These are phyloP conservation scores for Meloidogyne exigua DNA, from an alignment of 1,140 invertebrate species.

Conservation along the genomic window DNA sequence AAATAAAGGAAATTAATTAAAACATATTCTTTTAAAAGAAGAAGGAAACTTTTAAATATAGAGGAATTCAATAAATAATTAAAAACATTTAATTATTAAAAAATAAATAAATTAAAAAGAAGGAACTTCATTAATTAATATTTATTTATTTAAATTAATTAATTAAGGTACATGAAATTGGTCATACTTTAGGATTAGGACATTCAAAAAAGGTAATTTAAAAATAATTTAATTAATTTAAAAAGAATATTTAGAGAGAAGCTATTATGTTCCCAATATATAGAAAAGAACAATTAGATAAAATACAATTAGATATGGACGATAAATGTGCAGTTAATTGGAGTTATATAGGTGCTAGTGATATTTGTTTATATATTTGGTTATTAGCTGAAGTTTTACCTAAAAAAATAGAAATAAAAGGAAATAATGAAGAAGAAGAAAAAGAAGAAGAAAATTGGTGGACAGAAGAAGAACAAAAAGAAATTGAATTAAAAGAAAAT, in stretches of 20 bases:
- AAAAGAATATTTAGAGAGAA: constrained; percentile 15
- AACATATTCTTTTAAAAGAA: too few relatives aligned
- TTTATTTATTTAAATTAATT: too few relatives aligned
- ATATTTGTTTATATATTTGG: constrained; percentile 57
- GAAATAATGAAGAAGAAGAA: constrained; percentile 26
- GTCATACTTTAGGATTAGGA: constrained; percentile 53
- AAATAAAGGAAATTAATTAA: too few relatives aligned
- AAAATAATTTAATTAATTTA: not conserved
- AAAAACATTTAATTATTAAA: too few relatives aligned
- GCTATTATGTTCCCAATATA: constrained; percentile 60
- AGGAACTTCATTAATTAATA: too few relatives aligned
- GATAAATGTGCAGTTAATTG: constrained; percentile 59
- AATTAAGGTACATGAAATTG: constrained; percentile 46
- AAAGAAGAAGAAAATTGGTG: not conserved
- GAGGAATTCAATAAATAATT: too few relatives aligned
- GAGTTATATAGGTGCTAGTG: constrained; percentile 54
- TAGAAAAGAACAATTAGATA: constrained; percentile 48
- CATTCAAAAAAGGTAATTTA: constrained; percentile 53
- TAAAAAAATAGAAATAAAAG: constrained; percentile 46
- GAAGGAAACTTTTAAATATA: too few relatives aligned
- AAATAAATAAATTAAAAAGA: too few relatives aligned
- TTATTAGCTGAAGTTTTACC: constrained; percentile 53
- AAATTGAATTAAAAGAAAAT: not conserved
- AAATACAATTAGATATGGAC: constrained; percentile 53
- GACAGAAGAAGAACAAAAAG: not conserved